Evolutionary conservation across 30 jellyfish, hydroid and myxozoan genomes (phyloP).

Genomic region (Aurelia aurita complex sp. Pacific): DNA sequence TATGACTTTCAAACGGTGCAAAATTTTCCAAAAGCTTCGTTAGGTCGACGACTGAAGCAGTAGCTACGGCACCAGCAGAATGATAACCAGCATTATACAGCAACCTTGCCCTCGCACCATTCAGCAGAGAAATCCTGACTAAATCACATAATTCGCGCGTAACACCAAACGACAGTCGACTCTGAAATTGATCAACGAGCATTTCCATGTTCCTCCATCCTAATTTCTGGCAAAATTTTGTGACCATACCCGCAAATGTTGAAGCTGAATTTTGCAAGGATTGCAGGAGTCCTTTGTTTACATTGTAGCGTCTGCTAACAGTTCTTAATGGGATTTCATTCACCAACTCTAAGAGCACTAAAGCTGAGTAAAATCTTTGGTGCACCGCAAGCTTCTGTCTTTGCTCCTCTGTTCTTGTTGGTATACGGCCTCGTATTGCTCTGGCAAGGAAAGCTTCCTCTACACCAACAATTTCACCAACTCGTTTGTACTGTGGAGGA

Average conservation of each 20-base stretch:
- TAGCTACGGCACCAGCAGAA: slow-evolving; percentile 83
- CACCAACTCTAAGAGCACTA: slow-evolving; percentile 85
- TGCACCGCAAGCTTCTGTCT: slow-evolving; percentile 87
- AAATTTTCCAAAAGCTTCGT: slow-evolving; percentile 73
- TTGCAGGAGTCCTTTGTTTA: slow-evolving; percentile 91
- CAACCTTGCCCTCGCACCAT: slow-evolving; percentile 87
- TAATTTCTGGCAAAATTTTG: slow-evolving; percentile 95
- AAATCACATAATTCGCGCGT: slow-evolving; percentile 94
- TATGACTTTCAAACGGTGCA: slow-evolving; percentile 87
- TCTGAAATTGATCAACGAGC: slow-evolving; percentile 90
- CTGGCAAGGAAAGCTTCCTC: slow-evolving; percentile 87
- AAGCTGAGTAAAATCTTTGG: slow-evolving; percentile 91
- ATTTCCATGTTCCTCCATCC: slow-evolving; percentile 95
- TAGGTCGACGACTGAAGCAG: slow-evolving; percentile 68
- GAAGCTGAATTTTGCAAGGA: slow-evolving; percentile 91
- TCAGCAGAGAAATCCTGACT: slow-evolving; percentile 82
- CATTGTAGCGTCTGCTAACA: slow-evolving; percentile 82
- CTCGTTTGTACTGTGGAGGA: slow-evolving; percentile 87
- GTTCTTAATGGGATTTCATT: slow-evolving; percentile 88
- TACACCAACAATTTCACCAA: slow-evolving; percentile 94
- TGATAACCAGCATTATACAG: slow-evolving; percentile 91
- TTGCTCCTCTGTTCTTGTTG: slow-evolving; percentile 82
- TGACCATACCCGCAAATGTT: slow-evolving; percentile 99
- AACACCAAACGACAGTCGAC: slow-evolving; percentile 96
- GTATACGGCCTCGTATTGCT: slow-evolving; percentile 85